Conservation (phyloP, 2,113 vertebrate genomes). For the Bubalus kerabau region DNA sequence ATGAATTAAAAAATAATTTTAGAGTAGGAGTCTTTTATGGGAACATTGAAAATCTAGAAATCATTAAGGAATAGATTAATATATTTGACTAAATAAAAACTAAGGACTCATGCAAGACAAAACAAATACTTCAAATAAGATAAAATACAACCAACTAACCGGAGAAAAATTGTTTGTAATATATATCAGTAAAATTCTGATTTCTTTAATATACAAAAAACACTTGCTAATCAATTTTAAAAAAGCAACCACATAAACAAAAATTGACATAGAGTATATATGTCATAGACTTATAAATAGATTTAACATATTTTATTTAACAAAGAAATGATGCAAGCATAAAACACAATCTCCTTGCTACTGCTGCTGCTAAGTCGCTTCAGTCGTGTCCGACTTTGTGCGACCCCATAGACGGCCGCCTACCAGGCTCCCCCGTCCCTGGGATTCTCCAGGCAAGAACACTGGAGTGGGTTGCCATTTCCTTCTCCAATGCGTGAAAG, state of each 20-base stretch:
- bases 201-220: not conserved
- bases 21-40: not conserved
- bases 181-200: not conserved
- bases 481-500: too few species aligned
- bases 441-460: too few species aligned
- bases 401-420: too few species aligned
- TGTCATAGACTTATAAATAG: not conserved
- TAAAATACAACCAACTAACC: not conserved
- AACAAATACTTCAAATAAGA: not conserved
- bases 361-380: too few species aligned
- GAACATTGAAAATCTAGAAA: not conserved
- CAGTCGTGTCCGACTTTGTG: too few species aligned
- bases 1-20: not conserved
- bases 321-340: not conserved
- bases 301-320: not conserved
- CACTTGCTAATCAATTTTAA: not conserved
- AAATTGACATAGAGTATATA: not conserved
- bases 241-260: not conserved
- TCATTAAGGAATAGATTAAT: not conserved
- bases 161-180: not conserved
- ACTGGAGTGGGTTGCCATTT: too few species aligned
- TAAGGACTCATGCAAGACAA: not conserved
- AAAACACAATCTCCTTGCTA: not conserved
- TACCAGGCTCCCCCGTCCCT: too few species aligned
- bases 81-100: not conserved